These are phyloP conservation scores for Cyclophora punctaria DNA, from an alignment of 2,888 invertebrate genomes.

Conservation along the genomic window DNA sequence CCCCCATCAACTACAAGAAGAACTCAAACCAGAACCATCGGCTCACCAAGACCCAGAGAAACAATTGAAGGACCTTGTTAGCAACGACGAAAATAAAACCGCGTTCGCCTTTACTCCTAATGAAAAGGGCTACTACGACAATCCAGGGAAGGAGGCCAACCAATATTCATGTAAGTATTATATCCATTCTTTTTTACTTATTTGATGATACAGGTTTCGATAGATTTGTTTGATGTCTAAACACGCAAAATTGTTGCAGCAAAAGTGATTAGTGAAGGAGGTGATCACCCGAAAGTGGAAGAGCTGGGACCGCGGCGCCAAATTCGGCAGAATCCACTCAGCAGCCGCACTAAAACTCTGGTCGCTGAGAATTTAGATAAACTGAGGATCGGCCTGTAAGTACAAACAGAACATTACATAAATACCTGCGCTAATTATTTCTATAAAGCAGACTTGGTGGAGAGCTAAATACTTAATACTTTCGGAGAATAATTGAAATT, in stretches of 20 bases:
- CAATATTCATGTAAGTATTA: constrained; percentile 26
- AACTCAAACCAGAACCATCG: too few species aligned
- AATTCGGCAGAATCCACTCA: constrained; percentile 58
- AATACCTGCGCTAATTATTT: too few species aligned
- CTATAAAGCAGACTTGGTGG: too few species aligned
- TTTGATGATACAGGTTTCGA: neutral
- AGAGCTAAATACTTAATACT: too few species aligned
- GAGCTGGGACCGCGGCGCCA: constrained; percentile 33
- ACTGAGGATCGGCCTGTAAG: constrained; percentile 49
- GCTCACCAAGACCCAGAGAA: too few species aligned
- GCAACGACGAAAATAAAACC: constrained; percentile 15
- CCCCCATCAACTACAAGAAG: too few species aligned
- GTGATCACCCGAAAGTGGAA: constrained; percentile 4
- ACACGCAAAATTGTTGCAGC: constrained; percentile 4
- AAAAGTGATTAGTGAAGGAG: constrained; percentile 25
- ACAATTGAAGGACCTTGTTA: neutral
- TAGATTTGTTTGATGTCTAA: too few species aligned
- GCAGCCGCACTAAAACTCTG: constrained; percentile 49
- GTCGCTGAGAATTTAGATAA: constrained; percentile 43
- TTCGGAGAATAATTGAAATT: too few species aligned
- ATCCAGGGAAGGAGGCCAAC: neutral
- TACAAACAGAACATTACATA: constrained; percentile 12
- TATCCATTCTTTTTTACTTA: too few species aligned
- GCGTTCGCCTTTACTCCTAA: constrained; percentile 42
- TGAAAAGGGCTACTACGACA: constrained; percentile 38